Base-by-base conservation (phyloP, 1,140 invertebrate species). In the Anadara kagoshimensis region DNA sequence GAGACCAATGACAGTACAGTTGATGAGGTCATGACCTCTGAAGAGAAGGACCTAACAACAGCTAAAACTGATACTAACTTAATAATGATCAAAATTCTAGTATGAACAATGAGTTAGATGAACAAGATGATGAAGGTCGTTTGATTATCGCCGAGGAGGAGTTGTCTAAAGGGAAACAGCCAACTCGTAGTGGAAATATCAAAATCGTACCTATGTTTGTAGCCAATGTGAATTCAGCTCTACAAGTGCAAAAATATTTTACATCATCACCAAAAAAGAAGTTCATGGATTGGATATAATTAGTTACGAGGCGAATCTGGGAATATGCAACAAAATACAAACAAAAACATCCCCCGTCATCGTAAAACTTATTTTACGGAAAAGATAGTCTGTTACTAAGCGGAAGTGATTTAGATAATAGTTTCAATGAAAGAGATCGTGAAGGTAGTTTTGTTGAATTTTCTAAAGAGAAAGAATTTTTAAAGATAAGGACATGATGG, bases 271-370 rank as follows among this genome's bases (percentile, higher is more conserved):
- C n/a, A n/a, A n/a, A 36, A 81, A 78, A 63, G 78, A 85, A 58
- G 70, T 57, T 11, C 83, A 85, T 59, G 76, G 79, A 29, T 45
- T 68, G 18, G 80, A 83, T 24, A 78, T 84, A 18, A 76, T 67
- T 26, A 85, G 84, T 36, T 86, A 83, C 66, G 81, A 85, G 67
- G 85, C 78, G 79, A 84, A 73, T 84, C 20, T 87, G 85, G 76
- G 82, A 85, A 51, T 87, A 87, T 75, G 84, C 84, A 36, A 87
- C 84, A 14, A 83, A 81, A 68, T 85, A 85, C 75, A 85, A 85
- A 64, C 83, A 85, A 56, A 87, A 85, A 56, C 75, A 85, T 18
- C 81, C n/a, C 82, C n/a, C 75, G 82, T 18, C 85, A 87, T 67
- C 70, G 77, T 22, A 84, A 85, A 69, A 72, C 83, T 43, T 83